Percentiles rank a stretch among this genome's conserved stretches.
Conservation (phyloP, 2,113 vertebrate species). For the Jacana jacana region DNA sequence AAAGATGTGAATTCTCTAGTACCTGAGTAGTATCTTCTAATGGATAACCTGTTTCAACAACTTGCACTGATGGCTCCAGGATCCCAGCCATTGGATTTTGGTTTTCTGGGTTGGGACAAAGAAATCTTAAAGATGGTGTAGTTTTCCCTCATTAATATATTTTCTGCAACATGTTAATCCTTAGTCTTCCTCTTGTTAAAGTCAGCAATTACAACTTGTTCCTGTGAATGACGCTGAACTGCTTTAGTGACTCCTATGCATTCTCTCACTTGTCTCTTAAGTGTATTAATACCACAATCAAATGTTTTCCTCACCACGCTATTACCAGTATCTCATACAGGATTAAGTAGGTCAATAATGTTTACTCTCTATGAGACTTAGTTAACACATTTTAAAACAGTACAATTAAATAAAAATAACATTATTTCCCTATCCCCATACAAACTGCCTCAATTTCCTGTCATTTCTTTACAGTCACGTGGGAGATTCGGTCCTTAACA, state of each 20-base stretch:
- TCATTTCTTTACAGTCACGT: background rate
- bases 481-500: background rate
- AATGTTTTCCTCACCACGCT: background rate
- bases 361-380: background rate
- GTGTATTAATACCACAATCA: background rate
- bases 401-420: background rate
- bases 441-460: background rate
- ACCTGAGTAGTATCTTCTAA: background rate
- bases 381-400: background rate
- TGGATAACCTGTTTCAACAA: background rate
- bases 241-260: background rate
- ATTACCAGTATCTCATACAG: background rate
- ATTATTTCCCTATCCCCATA: background rate
- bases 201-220: background rate
- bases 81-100: background rate
- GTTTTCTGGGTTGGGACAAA: background rate
- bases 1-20: background rate
- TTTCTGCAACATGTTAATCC: background rate
- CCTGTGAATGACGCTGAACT: background rate
- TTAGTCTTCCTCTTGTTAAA: background rate
- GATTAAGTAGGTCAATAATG: background rate
- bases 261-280: background rate
- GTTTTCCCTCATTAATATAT: background rate
- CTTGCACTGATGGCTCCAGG: background rate
- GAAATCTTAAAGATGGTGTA: background rate